These are phyloP conservation scores for Campoplex capitator DNA, from an alignment of 2,888 invertebrate genomes.

Conservation along the genomic window DNA sequence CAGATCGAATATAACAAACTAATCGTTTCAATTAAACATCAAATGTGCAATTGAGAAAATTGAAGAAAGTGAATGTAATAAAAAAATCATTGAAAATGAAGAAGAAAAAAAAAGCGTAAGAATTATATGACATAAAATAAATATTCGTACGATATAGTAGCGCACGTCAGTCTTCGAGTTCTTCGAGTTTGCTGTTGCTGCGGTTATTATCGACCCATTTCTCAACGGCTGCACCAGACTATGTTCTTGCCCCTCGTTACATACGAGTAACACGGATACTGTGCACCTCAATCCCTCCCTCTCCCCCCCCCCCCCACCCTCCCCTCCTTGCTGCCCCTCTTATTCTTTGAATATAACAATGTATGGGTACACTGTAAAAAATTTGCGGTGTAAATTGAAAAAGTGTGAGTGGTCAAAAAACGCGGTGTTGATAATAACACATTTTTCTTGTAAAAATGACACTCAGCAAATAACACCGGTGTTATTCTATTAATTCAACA, in stretches of 20 bases:
- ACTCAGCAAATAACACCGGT: too few species aligned
- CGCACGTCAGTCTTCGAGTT: slow-evolving; percentile 45
- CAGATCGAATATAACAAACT: too few species aligned
- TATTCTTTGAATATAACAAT: background rate
- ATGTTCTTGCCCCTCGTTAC: slow-evolving; percentile 43
- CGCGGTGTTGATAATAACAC: too few species aligned
- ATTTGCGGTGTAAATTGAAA: too few species aligned
- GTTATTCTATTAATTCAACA: too few species aligned
- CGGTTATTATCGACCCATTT: slow-evolving; percentile 68
- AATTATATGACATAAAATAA: background rate
- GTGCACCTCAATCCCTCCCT: slow-evolving; percentile 23
- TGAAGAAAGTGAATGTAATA: background rate
- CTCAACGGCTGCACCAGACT: slow-evolving; percentile 51
- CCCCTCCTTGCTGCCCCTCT: slow-evolving; percentile 3
- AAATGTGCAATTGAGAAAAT: background rate
- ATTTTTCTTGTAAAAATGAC: too few species aligned
- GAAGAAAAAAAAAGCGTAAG: background rate
- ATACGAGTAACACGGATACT: slow-evolving; percentile 55
- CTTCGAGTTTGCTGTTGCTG: slow-evolving; percentile 52
- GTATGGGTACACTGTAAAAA: too few species aligned
- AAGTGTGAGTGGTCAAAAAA: too few species aligned
- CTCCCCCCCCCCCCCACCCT: background rate
- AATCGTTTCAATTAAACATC: too few species aligned
- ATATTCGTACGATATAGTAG: slow-evolving; percentile 11
- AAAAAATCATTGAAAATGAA: background rate